These are phyloP conservation scores for Apotomis betuletana DNA, from an alignment of 2,888 invertebrate genomes.

Conservation along the genomic window DNA sequence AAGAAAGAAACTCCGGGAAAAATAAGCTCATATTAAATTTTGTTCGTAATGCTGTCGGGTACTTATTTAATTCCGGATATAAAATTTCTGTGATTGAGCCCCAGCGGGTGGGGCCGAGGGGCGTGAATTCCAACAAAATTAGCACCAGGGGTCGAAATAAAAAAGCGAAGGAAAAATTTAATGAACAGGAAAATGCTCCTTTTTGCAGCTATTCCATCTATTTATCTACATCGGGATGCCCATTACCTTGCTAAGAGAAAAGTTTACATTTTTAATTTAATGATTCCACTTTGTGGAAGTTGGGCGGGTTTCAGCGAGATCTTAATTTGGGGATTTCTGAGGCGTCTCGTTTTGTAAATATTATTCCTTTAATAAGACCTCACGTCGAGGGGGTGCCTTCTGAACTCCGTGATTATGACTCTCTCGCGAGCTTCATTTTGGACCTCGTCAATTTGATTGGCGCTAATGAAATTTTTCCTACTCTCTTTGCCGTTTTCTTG, in stretches of 20 bases:
- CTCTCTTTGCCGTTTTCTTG: conserved; percentile 78
- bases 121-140: conserved; percentile 85
- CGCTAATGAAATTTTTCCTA: conserved; percentile 84
- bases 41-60: conserved; percentile 77
- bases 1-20: conserved; percentile 68
- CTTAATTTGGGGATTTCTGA: conserved; percentile 84
- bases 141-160: conserved; percentile 85
- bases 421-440: conserved; percentile 82
- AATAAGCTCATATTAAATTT: conserved; percentile 81
- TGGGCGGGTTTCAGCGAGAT: conserved; percentile 84
- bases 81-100: conserved; percentile 84
- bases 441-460: conserved; percentile 84
- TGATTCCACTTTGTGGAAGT: conserved; percentile 85
- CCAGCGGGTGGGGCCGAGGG: conserved; percentile 81
- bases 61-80: conserved; percentile 85
- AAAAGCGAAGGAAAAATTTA: conserved; percentile 84
- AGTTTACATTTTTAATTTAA: conserved; percentile 85
- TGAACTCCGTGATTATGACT: conserved; percentile 83
- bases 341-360: conserved; percentile 84
- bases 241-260: conserved; percentile 85
- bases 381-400: conserved; percentile 80
- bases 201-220: conserved; percentile 84
- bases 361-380: conserved; percentile 84
- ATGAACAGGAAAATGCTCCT: conserved; percentile 85
- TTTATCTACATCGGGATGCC: conserved; percentile 84